phyloP scores from a whole-genome alignment of 2,113 vertebrate genomes.

The Oxyura jamaicensis region DNA sequence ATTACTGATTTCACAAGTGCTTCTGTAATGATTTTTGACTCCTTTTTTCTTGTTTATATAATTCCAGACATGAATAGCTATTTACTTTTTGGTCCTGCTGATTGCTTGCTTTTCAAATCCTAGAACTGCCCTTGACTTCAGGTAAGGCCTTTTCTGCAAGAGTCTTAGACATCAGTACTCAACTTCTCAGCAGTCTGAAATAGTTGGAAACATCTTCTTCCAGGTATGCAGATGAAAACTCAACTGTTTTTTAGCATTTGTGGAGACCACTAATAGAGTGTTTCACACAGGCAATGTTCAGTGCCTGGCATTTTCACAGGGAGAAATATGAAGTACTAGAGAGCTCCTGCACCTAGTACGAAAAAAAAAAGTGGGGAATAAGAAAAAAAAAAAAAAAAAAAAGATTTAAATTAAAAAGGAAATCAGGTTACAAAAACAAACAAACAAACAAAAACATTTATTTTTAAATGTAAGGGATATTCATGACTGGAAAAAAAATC shows the following conservation, averaged over 20 bases:
- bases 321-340: not conserved
- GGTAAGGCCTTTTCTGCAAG: not conserved
- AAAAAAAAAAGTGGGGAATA: not conserved
- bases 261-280: not conserved
- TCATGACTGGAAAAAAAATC: not conserved
- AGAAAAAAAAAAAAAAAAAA: not conserved
- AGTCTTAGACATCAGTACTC: not conserved
- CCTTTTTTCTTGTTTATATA: not conserved
- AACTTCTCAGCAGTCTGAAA: not conserved
- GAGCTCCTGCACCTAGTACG: not conserved
- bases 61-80: not conserved
- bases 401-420: not conserved
- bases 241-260: not conserved
- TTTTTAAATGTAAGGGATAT: not conserved
- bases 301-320: not conserved
- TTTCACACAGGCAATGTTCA: not conserved
- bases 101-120: not conserved
- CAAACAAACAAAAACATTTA: not conserved
- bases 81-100: not conserved
- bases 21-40: not conserved
- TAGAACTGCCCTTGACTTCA: not conserved
- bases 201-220: not conserved
- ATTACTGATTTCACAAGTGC: not conserved
- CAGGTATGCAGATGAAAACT: not conserved
- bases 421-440: not conserved